Evolutionary conservation across 2,797 vertebrate species (phyloP), one percentile per base, ranked within the genome.

Genomic region (Rhyacichthys aspro): DNA sequence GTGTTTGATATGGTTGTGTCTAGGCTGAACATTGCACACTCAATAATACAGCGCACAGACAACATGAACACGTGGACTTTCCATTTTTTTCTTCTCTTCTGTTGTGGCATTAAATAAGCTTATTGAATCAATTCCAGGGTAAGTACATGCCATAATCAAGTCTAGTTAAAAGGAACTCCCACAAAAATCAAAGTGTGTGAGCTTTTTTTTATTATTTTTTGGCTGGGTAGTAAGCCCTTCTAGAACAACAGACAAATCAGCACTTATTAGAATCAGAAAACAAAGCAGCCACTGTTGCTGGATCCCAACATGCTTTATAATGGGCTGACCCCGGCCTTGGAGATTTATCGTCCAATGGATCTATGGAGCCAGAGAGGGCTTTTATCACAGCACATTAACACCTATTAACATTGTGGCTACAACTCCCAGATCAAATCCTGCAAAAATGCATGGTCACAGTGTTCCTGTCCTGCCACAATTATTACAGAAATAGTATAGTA

Each of bases 271-370:
- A 15, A 11, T 7, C 11, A 2, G 32, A 10, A n/a, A n/a, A 49
- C 47, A 49, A 36, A 49, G 32, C 47, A 36, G 47, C 33, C 14
- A 34, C n/a, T 49, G 47, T 49, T 36, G 16, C 15, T 3, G 28
- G 10, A 23, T 28, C 23, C 23, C 23, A 28, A 5, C 44, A 28
- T 19, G 46, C 19, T 34, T 14, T 10, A n/a, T 59, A 34, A 74
- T 48, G 48, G 39, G 11, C 28, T 3, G 3, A 19, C 19, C 33
- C n/a, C 16, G 41, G 23, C 23, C 23, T 15, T 34, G 43, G 9
- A 58, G 63, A 76, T 68, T 72, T 60, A 66, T 54, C 11, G 36
- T 39, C 46, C 23, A 28, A 5, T 18, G n/a, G 18, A 41, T 48
- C 36, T 47, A 28, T 56, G 49, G 52, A 63, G 68, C 12, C 14